These are phyloP conservation scores for Lasioglossum figueresi DNA, from an alignment of 2,888 invertebrate genomes.

Conservation along the genomic window DNA sequence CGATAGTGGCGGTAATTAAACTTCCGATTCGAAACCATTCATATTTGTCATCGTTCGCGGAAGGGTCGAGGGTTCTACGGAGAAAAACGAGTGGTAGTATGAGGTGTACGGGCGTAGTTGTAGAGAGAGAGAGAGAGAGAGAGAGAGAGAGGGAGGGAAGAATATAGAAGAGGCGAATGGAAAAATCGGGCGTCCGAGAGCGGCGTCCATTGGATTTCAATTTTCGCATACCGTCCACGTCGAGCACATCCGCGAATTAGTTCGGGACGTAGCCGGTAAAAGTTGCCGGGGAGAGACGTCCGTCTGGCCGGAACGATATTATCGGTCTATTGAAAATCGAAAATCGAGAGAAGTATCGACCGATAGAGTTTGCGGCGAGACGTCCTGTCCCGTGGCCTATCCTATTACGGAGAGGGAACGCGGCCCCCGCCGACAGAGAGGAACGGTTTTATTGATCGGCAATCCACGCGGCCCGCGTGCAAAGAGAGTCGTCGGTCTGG, in stretches of 20 bases:
- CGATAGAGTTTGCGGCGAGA: slow-evolving; percentile 66
- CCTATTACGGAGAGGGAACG: slow-evolving; percentile 44
- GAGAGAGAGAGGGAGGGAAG: background rate
- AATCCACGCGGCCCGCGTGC: slow-evolving; percentile 39
- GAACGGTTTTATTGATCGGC: slow-evolving; percentile 59
- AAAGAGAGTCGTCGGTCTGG: slow-evolving; percentile 1
- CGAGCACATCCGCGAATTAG: slow-evolving; percentile 63
- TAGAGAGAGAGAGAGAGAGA: background rate
- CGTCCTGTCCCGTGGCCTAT: slow-evolving; percentile 57
- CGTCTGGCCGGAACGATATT: slow-evolving; percentile 60
- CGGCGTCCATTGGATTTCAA: slow-evolving; percentile 64
- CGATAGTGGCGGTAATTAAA: slow-evolving; percentile 66
- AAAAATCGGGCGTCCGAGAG: slow-evolving; percentile 42
- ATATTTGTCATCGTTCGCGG: slow-evolving; percentile 55
- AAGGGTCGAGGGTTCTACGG: slow-evolving; percentile 32
- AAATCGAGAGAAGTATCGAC: slow-evolving; percentile 72
- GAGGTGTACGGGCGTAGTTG: background rate
- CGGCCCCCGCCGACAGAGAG: slow-evolving; percentile 13
- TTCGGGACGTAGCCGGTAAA: slow-evolving; percentile 19
- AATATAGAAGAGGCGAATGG: background rate
- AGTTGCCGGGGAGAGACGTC: slow-evolving; percentile 23
- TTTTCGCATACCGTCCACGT: slow-evolving; percentile 62
- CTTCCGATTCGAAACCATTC: slow-evolving; percentile 66
- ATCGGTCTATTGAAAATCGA: slow-evolving; percentile 72
- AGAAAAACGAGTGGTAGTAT: background rate